Evolutionary conservation across 2,888 invertebrate genomes (phyloP), one percentile per base, ranked within the genome.

Genomic region (Phania funesta): DNA sequence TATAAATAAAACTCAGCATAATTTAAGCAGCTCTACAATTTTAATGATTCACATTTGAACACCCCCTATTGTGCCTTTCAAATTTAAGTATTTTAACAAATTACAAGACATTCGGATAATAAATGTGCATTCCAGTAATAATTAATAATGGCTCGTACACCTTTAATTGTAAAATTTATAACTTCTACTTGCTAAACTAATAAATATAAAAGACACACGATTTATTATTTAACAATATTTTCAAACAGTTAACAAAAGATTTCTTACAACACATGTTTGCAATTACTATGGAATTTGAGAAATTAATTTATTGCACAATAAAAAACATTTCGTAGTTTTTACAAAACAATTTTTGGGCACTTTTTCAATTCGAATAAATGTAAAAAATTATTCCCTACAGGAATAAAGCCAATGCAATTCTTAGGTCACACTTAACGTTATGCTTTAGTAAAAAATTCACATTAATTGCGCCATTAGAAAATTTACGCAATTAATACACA

Each of bases 231-330:
- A 24, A 29, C 26, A 62, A 62, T 62, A 35, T 2, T 41, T 48
- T 58, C 58, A 48, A 52, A 48, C 44, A 48, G 52, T 41, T 50
- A 24, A 18, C 1, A 9, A 58, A 38, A 29, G 7, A 29, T 18
- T 50, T 41, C 16, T 46, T 54, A 13, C n/a, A 32, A 44, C 76
- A 77, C 68, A 77, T 77, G 68, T 68, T 68, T 46, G 1, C 58
- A 70, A 77, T 77, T 70, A 26, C 54, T 70, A 6, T 62, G 26
- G 35, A 77, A 62, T 70, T 46, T 46, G 26, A 24, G 24, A 46
- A 44, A 26, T 32, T 20, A 70, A 70, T 77, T 75, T 70, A 76
- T 62, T 2, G 44, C 16, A 3, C 3, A 32, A 68, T 46, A 46
- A 29, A 22, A 56, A 68, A 41, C 20, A 54, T n/a, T 24, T 11